These are phyloP conservation scores for Phortica okadai DNA, from an alignment of 2,888 invertebrate species.

Conservation along the genomic window DNA sequence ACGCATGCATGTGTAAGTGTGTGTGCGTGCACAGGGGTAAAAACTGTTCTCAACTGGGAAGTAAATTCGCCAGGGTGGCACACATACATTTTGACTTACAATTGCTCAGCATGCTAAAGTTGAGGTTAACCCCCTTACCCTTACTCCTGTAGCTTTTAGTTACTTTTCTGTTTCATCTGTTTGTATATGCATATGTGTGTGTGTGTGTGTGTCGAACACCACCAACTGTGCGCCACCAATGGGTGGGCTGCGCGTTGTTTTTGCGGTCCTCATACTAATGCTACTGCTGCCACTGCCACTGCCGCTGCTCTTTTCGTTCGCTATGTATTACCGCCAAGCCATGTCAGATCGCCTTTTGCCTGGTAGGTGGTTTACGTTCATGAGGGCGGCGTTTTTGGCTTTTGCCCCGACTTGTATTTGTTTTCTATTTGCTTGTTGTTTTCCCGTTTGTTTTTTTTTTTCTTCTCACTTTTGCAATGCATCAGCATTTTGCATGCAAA, in stretches of 20 bases:
- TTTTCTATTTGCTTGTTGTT: background rate
- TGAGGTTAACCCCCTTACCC: no score
- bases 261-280: background rate
- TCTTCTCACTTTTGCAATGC: constrained; percentile 37
- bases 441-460: constrained; percentile 20
- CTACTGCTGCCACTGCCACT: constrained; percentile 43
- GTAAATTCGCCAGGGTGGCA: background rate
- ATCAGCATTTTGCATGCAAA: constrained; percentile 26
- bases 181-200: no score
- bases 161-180: no score
- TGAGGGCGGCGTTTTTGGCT: constrained; percentile 39
- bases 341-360: background rate
- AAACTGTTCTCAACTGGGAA: background rate
- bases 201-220: background rate
- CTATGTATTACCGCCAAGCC: constrained; percentile 12
- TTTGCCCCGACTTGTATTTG: constrained; percentile 51
- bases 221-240: constrained; percentile 55
- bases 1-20: background rate
- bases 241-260: constrained; percentile 48
- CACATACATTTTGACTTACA: background rate
- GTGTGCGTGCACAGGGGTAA: constrained; percentile 11
- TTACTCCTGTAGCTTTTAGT: no score
- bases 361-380: background rate
- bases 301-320: constrained; percentile 31
- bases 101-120: background rate